These are phyloP conservation scores for Acanthosepion pharaonis DNA, from an alignment of 2,888 invertebrate species.

Conservation along the genomic window DNA sequence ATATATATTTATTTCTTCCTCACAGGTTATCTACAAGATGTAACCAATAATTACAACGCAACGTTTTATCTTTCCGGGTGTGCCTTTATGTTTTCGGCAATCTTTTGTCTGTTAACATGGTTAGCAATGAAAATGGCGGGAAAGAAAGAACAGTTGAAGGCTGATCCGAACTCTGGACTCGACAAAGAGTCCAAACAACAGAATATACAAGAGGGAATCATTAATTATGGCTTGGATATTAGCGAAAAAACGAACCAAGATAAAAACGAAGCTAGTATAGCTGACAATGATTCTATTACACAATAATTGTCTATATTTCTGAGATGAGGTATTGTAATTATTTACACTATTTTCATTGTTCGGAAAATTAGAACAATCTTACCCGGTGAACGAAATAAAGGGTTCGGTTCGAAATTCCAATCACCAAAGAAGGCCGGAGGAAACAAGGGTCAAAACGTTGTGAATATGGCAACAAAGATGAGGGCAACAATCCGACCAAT, in stretches of 20 bases:
- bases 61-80: not conserved
- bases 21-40: slow-evolving; percentile 34
- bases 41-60: not conserved
- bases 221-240: not conserved
- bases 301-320: no score
- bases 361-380: no score
- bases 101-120: not conserved
- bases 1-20: no score
- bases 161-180: not conserved
- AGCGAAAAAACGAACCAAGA: not conserved
- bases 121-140: not conserved
- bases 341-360: no score
- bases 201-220: not conserved
- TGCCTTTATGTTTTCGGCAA: not conserved
- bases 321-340: no score
- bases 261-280: not conserved
- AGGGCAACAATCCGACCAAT: no score
- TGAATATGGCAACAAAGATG: no score
- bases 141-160: not conserved
- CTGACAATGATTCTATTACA: not conserved
- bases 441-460: no score
- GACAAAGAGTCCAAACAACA: not conserved
- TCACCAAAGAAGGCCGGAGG: no score
- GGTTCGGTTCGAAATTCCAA: no score
- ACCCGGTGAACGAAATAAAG: no score